Percentiles rank a stretch among this genome's conserved stretches.
phyloP scores from a whole-genome alignment of 2,797 vertebrate genomes.

The Acanthopagrus latus region DNA sequence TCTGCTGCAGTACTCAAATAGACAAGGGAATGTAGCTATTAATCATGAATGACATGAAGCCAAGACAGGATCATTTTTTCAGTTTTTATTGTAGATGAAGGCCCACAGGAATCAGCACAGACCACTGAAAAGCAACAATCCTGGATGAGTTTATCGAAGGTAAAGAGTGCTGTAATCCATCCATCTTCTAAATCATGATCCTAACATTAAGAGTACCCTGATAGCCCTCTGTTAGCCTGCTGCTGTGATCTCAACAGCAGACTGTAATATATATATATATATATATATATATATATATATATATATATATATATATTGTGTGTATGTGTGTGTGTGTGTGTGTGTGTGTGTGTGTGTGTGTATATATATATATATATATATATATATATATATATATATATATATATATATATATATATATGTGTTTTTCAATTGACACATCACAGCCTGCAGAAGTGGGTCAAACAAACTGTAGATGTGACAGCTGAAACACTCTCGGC shows the following conservation, averaged over 20 bases:
- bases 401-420: neutral
- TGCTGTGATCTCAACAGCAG: slow-evolving; percentile 25
- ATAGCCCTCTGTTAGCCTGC: neutral
- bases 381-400: too few species aligned
- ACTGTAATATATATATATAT: slow-evolving; percentile 5
- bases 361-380: too few species aligned
- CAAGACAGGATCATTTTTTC: neutral
- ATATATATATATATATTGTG: too few species aligned
- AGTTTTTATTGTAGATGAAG: neutral
- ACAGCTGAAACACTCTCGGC: slow-evolving; percentile 24
- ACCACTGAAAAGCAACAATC: neutral
- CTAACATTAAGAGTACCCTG: neutral
- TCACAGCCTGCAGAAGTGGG: slow-evolving; percentile 39
- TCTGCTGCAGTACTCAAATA: neutral
- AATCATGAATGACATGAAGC: slow-evolving; percentile 6
- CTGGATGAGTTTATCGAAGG: neutral
- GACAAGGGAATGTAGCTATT: neutral
- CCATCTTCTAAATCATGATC: neutral
- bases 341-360: too few species aligned
- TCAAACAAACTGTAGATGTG: slow-evolving; percentile 49
- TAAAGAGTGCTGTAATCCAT: neutral
- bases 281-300: too few species aligned
- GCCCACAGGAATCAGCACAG: neutral
- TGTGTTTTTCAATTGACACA: slow-evolving; percentile 23
- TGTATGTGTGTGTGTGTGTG: too few species aligned